These are phyloP conservation scores for Clitarchus hookeri DNA, from an alignment of 2,888 invertebrate genomes.

Conservation along the genomic window DNA sequence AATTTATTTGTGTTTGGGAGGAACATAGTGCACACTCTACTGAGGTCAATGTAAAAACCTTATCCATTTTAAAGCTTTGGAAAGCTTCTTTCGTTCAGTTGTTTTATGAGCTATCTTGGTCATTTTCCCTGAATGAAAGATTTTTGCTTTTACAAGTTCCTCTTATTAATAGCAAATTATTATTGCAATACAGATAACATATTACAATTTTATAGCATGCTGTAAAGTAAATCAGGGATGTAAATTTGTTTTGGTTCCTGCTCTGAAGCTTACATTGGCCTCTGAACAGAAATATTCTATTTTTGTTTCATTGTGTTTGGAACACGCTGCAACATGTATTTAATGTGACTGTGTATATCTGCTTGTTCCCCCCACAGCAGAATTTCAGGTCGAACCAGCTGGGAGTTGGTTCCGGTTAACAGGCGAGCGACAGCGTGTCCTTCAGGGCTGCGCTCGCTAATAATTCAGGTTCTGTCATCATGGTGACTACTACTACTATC, in stretches of 20 bases:
- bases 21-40: not conserved
- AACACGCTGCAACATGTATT: slow-evolving; percentile 18
- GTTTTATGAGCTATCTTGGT: not conserved
- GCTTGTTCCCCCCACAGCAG: slow-evolving; percentile 52
- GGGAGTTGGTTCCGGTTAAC: slow-evolving; percentile 40
- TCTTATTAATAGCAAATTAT: not conserved
- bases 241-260: not conserved
- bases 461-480: slow-evolving; percentile 43
- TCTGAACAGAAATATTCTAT: not conserved
- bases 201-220: not conserved
- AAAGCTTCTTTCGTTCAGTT: not conserved
- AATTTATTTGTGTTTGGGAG: not conserved
- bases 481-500: slow-evolving; percentile 41
- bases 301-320: slow-evolving; percentile 1
- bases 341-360: slow-evolving; percentile 41
- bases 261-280: not conserved
- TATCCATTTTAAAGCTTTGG: not conserved
- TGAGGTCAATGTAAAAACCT: not conserved
- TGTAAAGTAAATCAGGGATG: not conserved
- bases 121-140: not conserved
- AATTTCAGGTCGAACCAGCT: slow-evolving; percentile 39
- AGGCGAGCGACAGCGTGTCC: slow-evolving; percentile 39
- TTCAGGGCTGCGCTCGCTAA: slow-evolving; percentile 41
- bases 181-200: not conserved
- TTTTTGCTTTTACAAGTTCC: not conserved